Evolutionary conservation across 2,888 invertebrate species (phyloP), one percentile per base, ranked within the genome.

Genomic region (Liopterus haemorrhoidalis): DNA sequence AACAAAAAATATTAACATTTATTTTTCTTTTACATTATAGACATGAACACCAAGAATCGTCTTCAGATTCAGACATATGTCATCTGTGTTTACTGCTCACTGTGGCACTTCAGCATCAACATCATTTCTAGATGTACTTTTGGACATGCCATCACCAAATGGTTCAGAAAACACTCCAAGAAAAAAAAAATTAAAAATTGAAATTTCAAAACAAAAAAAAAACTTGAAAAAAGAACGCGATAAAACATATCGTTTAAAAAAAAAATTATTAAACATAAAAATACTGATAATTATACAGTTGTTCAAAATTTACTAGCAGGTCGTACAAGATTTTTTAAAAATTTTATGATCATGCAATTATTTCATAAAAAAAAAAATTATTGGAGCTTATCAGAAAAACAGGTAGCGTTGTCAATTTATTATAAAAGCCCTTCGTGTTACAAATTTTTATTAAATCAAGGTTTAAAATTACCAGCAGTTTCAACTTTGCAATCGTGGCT

Each of bases 391-490:
- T 24, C 12, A 5, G 38, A 38, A 38, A 38, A 38, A 24, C 15
- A 38, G 15, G 11, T 38, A 24, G n/a, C 38, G 9, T 25, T 38
- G 9, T 38, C 38, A 19, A 36, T 36, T 36, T 22, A 38, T 38
- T 22, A 38, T 8, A 38, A 38, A 38, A 38, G 22, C 14, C 38
- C 38, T 24, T 38, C 25, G 9, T 38, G 25, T 5, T 38, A 38
- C 25, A 38, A 38, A 24, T 24, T 24, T 38, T 38, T 38, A 12
- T 16, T 14, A 38, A 25, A 24, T 4, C 5, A 25, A 9, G 38
- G 25, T 24, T 24, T 38, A 9, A 9, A 25, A 4, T 38, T 38
- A 38, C 38, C 38, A 12, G 22, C 24, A 16, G 9, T 38, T 14
- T 24, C 38, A n/a, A 38, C 38, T 9, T 12, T 38, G 9, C 38